Conservation (phyloP, 2,113 vertebrate species). For the Odontesthes bonariensis region DNA sequence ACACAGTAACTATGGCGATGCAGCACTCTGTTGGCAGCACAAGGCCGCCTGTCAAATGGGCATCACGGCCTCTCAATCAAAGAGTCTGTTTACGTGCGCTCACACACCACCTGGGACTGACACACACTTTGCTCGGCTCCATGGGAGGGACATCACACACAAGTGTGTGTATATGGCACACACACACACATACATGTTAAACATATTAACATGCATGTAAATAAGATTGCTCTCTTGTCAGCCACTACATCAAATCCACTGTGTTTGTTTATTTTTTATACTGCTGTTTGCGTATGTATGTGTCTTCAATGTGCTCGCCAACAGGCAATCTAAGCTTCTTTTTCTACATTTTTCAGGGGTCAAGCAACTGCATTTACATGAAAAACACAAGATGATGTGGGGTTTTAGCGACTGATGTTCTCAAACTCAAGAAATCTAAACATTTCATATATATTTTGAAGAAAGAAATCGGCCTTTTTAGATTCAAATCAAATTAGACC, state of each 20-base stretch:
- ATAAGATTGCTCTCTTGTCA: not conserved
- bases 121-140: constrained; percentile 49
- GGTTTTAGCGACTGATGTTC: not conserved
- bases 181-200: constrained; percentile 33
- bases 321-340: too few species aligned
- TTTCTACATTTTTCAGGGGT: too few species aligned
- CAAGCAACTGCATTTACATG: too few species aligned
- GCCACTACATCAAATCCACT: too few species aligned
- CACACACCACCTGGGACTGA: constrained; percentile 71
- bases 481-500: not conserved
- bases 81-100: constrained; percentile 66
- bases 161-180: constrained; percentile 11
- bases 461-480: not conserved
- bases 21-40: constrained; percentile 55
- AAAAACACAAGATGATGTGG: too few species aligned
- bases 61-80: constrained; percentile 73
- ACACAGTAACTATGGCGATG: constrained; percentile 60
- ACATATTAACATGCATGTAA: not conserved
- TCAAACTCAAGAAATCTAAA: not conserved
- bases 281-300: not conserved
- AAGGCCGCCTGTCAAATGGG: constrained; percentile 68
- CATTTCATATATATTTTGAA: not conserved
- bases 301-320: not conserved
- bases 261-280: too few species aligned
- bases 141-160: constrained; percentile 47